Conservation (phyloP, 2,113 vertebrate species). For the Periophthalmus modestus region DNA sequence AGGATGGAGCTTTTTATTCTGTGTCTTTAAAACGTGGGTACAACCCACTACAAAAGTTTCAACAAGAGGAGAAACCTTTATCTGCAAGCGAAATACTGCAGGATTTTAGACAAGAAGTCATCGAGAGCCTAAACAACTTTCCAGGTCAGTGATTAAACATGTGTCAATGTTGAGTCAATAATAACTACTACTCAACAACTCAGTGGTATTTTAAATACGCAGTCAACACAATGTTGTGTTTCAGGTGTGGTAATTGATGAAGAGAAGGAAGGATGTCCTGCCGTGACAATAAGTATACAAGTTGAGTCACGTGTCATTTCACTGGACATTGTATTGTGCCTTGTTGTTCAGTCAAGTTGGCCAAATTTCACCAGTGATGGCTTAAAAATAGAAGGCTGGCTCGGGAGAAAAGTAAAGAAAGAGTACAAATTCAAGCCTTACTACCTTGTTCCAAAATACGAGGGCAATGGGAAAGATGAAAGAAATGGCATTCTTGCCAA, state of each 20-base stretch:
- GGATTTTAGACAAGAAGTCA: slow-evolving; percentile 64
- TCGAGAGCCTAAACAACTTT: slow-evolving; percentile 12
- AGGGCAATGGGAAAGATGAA: slow-evolving; percentile 65
- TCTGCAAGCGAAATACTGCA: slow-evolving; percentile 56
- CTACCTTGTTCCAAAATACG: slow-evolving; percentile 85
- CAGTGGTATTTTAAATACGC: neutral
- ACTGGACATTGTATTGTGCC: slow-evolving; percentile 83
- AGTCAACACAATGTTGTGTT: neutral
- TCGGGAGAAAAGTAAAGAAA: slow-evolving; percentile 74
- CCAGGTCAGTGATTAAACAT: slow-evolving; percentile 16
- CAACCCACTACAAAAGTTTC: slow-evolving; percentile 5
- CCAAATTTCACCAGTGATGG: slow-evolving; percentile 68
- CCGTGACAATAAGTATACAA: slow-evolving; percentile 76
- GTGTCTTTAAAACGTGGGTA: slow-evolving; percentile 54
- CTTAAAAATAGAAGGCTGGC: slow-evolving; percentile 77
- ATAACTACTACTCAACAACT: too few relatives aligned
- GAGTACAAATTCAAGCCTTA: slow-evolving; percentile 4
- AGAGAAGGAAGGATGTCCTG: slow-evolving; percentile 79
- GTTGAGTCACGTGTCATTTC: slow-evolving; percentile 66
- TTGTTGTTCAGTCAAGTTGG: slow-evolving; percentile 77
- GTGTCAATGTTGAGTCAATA: neutral
- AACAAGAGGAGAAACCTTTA: slow-evolving; percentile 7
- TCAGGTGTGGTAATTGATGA: slow-evolving; percentile 65
- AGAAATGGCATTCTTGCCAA: slow-evolving; percentile 51
- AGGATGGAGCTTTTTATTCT: slow-evolving; percentile 62